These are phyloP conservation scores for Pammene aurita DNA, from an alignment of 2,888 invertebrate genomes.

Conservation along the genomic window DNA sequence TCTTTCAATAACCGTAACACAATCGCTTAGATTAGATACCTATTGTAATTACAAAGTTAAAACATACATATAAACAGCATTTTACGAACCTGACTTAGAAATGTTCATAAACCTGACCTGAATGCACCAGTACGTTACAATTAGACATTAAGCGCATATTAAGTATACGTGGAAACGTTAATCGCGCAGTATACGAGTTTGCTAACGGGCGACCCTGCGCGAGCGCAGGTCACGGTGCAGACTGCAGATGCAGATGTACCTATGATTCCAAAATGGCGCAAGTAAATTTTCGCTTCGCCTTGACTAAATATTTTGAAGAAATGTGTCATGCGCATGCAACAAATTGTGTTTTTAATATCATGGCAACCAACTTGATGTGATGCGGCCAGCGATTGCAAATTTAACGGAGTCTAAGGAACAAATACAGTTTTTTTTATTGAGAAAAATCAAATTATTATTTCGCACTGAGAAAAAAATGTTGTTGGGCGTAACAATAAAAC, in stretches of 20 bases:
- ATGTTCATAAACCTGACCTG: conserved; percentile 3
- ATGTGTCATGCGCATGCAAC: neutral
- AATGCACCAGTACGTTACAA: conserved; percentile 3
- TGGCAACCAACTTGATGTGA: no score
- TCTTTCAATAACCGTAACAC: no score
- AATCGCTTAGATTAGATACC: no score
- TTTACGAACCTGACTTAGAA: neutral
- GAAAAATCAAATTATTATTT: no score
- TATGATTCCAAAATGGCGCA: neutral
- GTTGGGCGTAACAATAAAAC: no score
- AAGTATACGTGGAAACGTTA: conserved; percentile 18
- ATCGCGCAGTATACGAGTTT: conserved; percentile 20
- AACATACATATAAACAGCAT: no score
- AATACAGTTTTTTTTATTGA: no score
- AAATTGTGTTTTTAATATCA: no score
- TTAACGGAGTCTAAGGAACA: no score
- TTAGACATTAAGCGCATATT: conserved; percentile 16
- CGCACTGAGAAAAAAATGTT: no score
- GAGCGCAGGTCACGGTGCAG: neutral
- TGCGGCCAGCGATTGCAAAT: no score
- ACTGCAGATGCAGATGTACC: neutral
- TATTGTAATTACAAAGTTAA: no score
- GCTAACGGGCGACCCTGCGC: conserved; percentile 24
- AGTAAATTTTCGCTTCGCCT: neutral
- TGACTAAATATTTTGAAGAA: neutral